Conservation (phyloP, 2,888 invertebrate species). For the Acholoe squamosa region DNA sequence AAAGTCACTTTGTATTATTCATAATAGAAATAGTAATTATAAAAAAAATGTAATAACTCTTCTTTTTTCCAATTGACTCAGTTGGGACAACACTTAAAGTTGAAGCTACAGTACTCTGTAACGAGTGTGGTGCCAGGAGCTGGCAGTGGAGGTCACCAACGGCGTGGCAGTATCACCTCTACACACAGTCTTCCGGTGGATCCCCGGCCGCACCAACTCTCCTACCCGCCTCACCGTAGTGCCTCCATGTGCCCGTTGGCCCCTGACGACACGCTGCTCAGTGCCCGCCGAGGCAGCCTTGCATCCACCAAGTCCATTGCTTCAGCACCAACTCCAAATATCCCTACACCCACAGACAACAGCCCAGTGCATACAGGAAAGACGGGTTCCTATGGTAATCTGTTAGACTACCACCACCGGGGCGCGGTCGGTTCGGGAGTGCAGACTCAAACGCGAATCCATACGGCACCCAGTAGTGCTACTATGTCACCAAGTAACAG, state of each 20-base stretch:
- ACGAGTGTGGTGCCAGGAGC: constrained; percentile 8
- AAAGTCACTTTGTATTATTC: too few relatives aligned
- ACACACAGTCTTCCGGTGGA: constrained; percentile 65
- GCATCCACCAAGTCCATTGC: constrained; percentile 11
- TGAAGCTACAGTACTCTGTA: constrained; percentile 72
- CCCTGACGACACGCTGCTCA: constrained; percentile 30
- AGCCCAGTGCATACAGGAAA: constrained; percentile 52
- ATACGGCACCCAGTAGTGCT: constrained; percentile 51
- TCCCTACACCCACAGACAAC: constrained; percentile 46
- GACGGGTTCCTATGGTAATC: constrained; percentile 45
- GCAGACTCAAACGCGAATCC: constrained; percentile 44
- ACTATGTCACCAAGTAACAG: constrained; percentile 58
- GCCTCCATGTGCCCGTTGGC: constrained; percentile 61
- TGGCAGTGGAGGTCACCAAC: constrained; percentile 36
- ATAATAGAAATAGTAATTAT: too few relatives aligned
- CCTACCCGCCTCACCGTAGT: constrained; percentile 29
- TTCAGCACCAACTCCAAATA: constrained; percentile 32
- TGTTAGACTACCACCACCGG: constrained; percentile 36
- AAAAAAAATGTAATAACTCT: too few relatives aligned
- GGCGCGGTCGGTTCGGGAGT: not conserved
- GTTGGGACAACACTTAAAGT: constrained; percentile 75
- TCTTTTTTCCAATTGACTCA: constrained; percentile 56
- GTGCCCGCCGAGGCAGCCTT: constrained; percentile 35
- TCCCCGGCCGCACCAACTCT: constrained; percentile 40
- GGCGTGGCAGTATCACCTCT: constrained; percentile 61